Base-by-base conservation (phyloP, 2,113 vertebrate species). In the Trinectes maculatus region DNA sequence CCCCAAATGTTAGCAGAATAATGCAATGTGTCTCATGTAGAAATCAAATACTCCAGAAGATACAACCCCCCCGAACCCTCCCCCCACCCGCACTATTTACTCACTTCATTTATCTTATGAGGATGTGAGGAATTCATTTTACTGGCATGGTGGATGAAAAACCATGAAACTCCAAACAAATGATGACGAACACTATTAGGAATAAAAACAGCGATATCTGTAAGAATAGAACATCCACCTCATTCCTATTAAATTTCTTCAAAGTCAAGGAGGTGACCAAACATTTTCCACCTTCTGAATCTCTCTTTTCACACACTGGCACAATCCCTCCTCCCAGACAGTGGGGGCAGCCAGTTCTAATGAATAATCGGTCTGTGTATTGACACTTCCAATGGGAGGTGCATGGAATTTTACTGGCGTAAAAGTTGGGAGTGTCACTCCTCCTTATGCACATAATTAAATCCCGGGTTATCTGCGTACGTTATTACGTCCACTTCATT, bases 81-180 rank as follows among this genome's bases (percentile, higher is more conserved):
- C n/a, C n/a, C n/a, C n/a, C n/a, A n/a, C n/a, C n/a, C 36, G 21
- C 44, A 13, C 47, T 7, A 16, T 15, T 34, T 8, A 3, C 26
- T 47, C 6, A 8, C 49, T 52, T 74, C 8, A 25, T 46, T 61
- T 72, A 40, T 67, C 48, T 40, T 12, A 9, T 56, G n/a, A 43
- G 31, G 18, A 42, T 51, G 28, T 56, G 25, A 19, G 69, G 74
- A 73, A 54, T 75, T 85, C 80, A 62, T 25, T 68, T 52, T 40
- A 36, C n/a, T 8, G 29, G 48, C 15, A 5, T 8, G 11, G 34
- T 70, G 53, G 33, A 62, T 52, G 54, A 47, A 77, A 80, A 85
- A 65, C 34, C 53, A 68, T 80, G 61, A 86, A 86, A 85, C 73
- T 69, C 53, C 57, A 42, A 69, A 83, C 63, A 89, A 80, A 87